These are phyloP conservation scores for Amblyornis subalaris DNA, from an alignment of 2,113 vertebrate species.

Conservation along the genomic window DNA sequence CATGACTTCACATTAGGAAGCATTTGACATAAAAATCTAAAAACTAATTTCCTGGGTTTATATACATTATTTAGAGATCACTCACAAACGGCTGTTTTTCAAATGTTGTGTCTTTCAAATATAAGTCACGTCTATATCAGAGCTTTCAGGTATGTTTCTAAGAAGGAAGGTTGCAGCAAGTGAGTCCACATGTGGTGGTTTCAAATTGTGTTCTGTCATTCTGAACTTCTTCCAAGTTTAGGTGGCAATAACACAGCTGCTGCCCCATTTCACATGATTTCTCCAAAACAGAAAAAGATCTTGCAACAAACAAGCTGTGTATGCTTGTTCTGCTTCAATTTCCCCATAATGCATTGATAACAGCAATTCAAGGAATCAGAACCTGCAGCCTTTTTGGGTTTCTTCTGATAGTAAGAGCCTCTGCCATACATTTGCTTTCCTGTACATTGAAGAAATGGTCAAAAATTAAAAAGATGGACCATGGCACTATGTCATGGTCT, in stretches of 20 bases:
- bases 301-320: neutral
- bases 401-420: neutral
- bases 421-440: neutral
- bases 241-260: neutral
- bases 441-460: neutral
- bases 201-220: neutral
- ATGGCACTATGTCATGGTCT: neutral
- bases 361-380: neutral
- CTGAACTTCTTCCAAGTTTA: neutral
- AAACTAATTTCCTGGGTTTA: neutral
- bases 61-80: neutral
- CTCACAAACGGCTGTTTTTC: neutral
- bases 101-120: neutral
- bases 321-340: neutral
- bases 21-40: neutral
- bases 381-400: neutral
- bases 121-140: neutral
- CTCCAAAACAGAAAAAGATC: neutral
- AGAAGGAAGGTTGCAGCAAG: neutral
- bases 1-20: neutral
- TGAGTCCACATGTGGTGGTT: neutral
- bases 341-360: neutral
- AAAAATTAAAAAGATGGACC: neutral
- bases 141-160: neutral
- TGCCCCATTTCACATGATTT: neutral